These are phyloP conservation scores for Pituophis catenifer DNA, from an alignment of 2,113 vertebrate species.

Conservation along the genomic window DNA sequence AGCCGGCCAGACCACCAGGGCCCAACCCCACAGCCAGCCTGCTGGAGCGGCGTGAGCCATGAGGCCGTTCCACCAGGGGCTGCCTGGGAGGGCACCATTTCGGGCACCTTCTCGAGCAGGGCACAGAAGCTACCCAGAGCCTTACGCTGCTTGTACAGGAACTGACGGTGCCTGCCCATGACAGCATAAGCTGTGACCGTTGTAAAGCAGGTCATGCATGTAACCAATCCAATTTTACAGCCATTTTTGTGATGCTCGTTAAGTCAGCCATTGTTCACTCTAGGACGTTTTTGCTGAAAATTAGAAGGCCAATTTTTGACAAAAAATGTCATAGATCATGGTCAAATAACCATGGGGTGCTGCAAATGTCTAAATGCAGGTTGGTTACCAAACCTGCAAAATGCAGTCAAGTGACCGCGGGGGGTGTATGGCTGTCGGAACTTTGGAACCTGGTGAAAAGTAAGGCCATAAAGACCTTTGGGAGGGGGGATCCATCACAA, in stretches of 20 bases:
- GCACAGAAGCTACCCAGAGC: background rate
- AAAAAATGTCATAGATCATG: background rate
- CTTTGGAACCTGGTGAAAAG: background rate
- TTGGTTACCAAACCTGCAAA: background rate
- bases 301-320: background rate
- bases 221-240: background rate
- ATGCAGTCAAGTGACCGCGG: background rate
- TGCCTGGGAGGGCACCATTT: background rate
- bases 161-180: background rate
- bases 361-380: background rate
- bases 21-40: background rate
- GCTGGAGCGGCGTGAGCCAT: background rate
- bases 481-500: background rate
- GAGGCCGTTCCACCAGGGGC: background rate
- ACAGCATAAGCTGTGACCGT: background rate
- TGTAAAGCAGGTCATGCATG: background rate
- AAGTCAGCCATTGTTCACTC: background rate
- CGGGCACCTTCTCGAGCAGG: background rate
- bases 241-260: background rate
- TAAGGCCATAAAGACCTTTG: background rate
- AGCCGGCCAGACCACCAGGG: rapidly evolving
- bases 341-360: too few species aligned
- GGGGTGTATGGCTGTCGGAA: rapidly evolving
- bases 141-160: background rate
- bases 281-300: background rate